Evolutionary conservation across 2,888 invertebrate species (phyloP).

Genomic region (Hypomecis atomaria): DNA sequence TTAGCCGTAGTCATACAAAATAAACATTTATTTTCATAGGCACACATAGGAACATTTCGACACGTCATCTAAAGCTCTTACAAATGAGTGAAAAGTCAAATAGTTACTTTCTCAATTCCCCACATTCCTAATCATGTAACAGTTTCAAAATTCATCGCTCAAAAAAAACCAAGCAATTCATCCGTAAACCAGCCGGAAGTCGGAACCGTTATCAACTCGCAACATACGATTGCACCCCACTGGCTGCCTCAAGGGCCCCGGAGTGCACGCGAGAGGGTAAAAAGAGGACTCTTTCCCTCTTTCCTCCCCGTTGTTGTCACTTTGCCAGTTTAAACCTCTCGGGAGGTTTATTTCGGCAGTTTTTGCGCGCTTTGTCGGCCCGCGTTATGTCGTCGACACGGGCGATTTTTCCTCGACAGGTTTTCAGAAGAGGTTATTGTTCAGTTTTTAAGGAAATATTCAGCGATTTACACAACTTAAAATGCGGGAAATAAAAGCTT

Average conservation of each 20-base stretch:
- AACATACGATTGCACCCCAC: not conserved
- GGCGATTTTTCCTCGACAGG: conserved; percentile 8
- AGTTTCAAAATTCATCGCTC: not conserved
- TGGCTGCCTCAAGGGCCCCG: conserved; percentile 6
- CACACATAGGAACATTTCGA: too few species aligned
- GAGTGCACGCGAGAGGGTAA: conserved; percentile 11
- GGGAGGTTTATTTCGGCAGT: conserved; percentile 22
- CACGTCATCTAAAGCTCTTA: too few species aligned
- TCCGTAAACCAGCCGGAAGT: conserved; percentile 5
- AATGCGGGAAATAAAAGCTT: too few species aligned
- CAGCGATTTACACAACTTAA: too few species aligned
- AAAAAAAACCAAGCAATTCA: not conserved
- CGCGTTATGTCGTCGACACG: conserved; percentile 9
- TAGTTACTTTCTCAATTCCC: too few species aligned
- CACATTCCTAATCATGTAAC: too few species aligned
- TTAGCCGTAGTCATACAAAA: too few species aligned
- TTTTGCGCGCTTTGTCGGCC: conserved; percentile 24
- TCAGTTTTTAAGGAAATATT: not conserved
- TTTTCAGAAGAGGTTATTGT: conserved; percentile 6
- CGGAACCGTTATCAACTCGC: not conserved
- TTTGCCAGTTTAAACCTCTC: conserved; percentile 21
- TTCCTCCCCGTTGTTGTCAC: conserved; percentile 17
- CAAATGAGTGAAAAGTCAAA: too few species aligned
- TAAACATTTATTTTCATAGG: too few species aligned
- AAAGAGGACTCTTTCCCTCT: conserved; percentile 7